A percentile compares a stretch with the other conserved stretches of the same genome.
Conservation (phyloP, 2,888 invertebrate genomes). For the Arenicola marina region DNA sequence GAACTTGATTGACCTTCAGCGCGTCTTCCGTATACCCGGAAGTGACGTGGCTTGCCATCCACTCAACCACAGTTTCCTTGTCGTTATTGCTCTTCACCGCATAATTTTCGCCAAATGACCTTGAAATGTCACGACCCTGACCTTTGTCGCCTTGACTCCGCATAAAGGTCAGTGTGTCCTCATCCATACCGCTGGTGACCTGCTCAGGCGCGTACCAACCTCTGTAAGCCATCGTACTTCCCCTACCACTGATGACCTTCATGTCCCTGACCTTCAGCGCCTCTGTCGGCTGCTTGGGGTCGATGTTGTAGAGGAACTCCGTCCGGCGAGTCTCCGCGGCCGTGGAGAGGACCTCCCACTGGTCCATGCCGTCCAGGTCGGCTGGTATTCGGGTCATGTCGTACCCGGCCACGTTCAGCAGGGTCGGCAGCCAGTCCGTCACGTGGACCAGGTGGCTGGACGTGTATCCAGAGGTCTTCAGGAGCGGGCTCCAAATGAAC, state of each 20-base stretch:
- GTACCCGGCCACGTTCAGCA: slow-evolving; percentile 73
- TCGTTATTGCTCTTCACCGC: too few species aligned
- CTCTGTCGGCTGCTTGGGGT: slow-evolving; percentile 37
- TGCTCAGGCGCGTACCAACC: slow-evolving; percentile 36
- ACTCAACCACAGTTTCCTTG: too few species aligned
- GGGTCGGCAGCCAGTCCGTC: slow-evolving; percentile 85
- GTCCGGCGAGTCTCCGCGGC: slow-evolving; percentile 69
- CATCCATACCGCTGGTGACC: not conserved
- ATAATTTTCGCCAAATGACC: too few species aligned
- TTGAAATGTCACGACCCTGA: too few species aligned
- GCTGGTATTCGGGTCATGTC: slow-evolving; percentile 34
- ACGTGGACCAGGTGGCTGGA: slow-evolving; percentile 69
- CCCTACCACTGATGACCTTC: slow-evolving; percentile 46
- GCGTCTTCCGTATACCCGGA: not conserved
- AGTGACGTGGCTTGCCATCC: too few species aligned
- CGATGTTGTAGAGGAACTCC: slow-evolving; percentile 64
- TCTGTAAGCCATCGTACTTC: not conserved
- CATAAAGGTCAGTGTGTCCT: not conserved
- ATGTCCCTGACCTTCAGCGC: slow-evolving; percentile 50
- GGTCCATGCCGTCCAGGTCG: slow-evolving; percentile 72
- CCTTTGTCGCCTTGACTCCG: too few species aligned
- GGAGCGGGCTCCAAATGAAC: slow-evolving; percentile 76
- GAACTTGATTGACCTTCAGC: not conserved
- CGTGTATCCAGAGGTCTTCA: slow-evolving; percentile 69
- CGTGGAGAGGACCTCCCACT: slow-evolving; percentile 75